Percentiles rank a stretch among this genome's conserved stretches.
phyloP scores from a whole-genome alignment of 2,888 invertebrate species.

The Charanyca ferruginea region DNA sequence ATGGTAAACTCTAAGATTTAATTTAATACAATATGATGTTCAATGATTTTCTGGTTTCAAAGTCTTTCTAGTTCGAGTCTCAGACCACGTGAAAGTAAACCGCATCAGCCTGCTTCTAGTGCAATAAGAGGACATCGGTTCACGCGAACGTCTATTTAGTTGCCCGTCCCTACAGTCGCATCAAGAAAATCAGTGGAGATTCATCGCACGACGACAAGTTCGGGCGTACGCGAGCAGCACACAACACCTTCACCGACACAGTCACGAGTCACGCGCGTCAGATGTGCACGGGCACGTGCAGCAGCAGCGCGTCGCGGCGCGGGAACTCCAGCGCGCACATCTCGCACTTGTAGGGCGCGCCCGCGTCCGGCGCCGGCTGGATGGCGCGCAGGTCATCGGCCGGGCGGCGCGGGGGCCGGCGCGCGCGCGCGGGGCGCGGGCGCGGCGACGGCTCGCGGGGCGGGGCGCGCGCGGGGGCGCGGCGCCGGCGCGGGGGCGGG shows the following conservation, averaged over 20 bases:
- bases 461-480: slow-evolving; percentile 84
- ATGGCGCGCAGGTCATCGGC: slow-evolving; percentile 83
- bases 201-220: slow-evolving; percentile 31
- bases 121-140: slow-evolving; percentile 1
- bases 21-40: slow-evolving; percentile 56
- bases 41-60: slow-evolving; percentile 50
- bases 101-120: slow-evolving; percentile 5
- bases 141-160: background rate
- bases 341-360: slow-evolving; percentile 94
- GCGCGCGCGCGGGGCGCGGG: slow-evolving; percentile 71
- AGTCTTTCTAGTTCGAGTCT: slow-evolving; percentile 45
- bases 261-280: slow-evolving; percentile 81
- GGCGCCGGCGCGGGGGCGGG: background rate
- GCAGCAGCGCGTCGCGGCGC: slow-evolving; percentile 93
- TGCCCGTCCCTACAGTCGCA: background rate
- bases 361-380: slow-evolving; percentile 84
- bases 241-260: background rate
- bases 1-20: slow-evolving; percentile 48
- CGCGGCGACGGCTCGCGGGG: slow-evolving; percentile 89
- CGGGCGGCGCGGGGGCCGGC: slow-evolving; percentile 69
- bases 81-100: slow-evolving; percentile 27
- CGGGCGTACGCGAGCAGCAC: background rate
- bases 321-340: slow-evolving; percentile 95
- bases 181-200: slow-evolving; percentile 40
- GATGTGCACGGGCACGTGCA: slow-evolving; percentile 96